phyloP scores from a whole-genome alignment of 2,888 invertebrate species.

The Drosophila niveifrons region DNA sequence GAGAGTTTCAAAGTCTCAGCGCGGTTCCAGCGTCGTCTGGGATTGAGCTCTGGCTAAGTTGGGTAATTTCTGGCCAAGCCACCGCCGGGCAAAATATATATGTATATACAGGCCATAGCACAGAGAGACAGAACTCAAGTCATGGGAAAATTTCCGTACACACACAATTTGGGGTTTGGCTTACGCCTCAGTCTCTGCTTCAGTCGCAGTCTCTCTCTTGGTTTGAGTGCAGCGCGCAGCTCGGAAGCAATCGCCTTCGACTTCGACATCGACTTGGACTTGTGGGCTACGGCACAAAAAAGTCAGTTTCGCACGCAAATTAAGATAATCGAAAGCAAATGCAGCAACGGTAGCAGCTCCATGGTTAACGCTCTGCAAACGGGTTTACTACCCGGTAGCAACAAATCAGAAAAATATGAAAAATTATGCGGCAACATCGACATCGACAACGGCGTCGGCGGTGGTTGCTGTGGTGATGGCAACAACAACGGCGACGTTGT shows the following conservation, averaged over 20 bases:
- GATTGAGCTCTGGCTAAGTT: constrained; percentile 59
- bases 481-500: constrained; percentile 20
- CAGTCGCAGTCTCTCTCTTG: constrained; percentile 9
- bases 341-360: constrained; percentile 72
- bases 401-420: constrained; percentile 81
- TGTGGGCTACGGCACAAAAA: constrained; percentile 59
- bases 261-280: constrained; percentile 11
- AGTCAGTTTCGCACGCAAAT: constrained; percentile 84
- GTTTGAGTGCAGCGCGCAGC: background rate
- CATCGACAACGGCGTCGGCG: constrained; percentile 21
- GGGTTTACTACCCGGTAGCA: constrained; percentile 81
- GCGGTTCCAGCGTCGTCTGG: constrained; percentile 36
- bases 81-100: constrained; percentile 72
- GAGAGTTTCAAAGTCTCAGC: constrained; percentile 40
- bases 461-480: constrained; percentile 1
- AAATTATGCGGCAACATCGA: constrained; percentile 73
- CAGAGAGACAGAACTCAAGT: constrained; percentile 66
- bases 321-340: constrained; percentile 84
- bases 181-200: constrained; percentile 59
- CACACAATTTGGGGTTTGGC: constrained; percentile 81
- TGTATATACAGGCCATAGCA: constrained; percentile 40
- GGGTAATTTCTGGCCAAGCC: constrained; percentile 78
- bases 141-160: constrained; percentile 80
- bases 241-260: background rate
- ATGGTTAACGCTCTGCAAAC: constrained; percentile 75